Evolutionary conservation across 2,888 invertebrate genomes (phyloP).

Genomic region (Mesopsocus fuscifrons): DNA sequence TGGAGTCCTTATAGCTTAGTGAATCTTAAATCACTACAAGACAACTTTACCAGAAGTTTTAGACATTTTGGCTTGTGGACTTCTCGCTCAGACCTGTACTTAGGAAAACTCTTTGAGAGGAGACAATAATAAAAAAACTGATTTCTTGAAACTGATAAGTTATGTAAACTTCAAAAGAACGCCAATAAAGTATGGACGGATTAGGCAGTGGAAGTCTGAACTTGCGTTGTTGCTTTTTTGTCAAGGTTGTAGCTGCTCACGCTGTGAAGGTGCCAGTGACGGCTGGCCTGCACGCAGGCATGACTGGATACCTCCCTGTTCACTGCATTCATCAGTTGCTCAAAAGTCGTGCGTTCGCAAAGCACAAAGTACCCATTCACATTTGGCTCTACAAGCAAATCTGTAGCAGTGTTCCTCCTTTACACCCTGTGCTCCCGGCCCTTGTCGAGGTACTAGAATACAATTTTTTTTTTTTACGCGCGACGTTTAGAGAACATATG

Average conservation of each 20-base stretch:
- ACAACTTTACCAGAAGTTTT: too few species aligned
- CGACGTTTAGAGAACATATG: too few species aligned
- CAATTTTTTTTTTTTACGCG: too few species aligned
- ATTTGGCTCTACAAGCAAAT: conserved; percentile 93
- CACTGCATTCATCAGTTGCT: conserved; percentile 92
- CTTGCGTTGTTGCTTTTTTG: conserved; percentile 14
- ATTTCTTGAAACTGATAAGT: conserved; percentile 8
- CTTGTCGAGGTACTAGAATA: conserved; percentile 77
- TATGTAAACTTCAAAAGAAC: too few species aligned
- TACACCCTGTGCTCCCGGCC: conserved; percentile 84
- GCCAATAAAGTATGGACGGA: neutral
- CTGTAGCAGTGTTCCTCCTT: conserved; percentile 67
- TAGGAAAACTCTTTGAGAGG: neutral
- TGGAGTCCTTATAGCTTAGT: too few species aligned
- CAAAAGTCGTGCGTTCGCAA: conserved; percentile 85
- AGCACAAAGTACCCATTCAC: conserved; percentile 89
- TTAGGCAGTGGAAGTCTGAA: neutral
- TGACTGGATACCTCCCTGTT: conserved; percentile 81
- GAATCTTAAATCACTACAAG: too few species aligned
- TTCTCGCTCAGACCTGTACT: too few species aligned
- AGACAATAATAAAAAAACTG: neutral
- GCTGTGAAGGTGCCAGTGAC: conserved; percentile 95
- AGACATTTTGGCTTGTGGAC: too few species aligned
- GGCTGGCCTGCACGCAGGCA: conserved; percentile 64
- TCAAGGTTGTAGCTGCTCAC: conserved; percentile 80